These are phyloP conservation scores for Eristalis arbustorum DNA, from an alignment of 2,888 invertebrate species.

Conservation along the genomic window DNA sequence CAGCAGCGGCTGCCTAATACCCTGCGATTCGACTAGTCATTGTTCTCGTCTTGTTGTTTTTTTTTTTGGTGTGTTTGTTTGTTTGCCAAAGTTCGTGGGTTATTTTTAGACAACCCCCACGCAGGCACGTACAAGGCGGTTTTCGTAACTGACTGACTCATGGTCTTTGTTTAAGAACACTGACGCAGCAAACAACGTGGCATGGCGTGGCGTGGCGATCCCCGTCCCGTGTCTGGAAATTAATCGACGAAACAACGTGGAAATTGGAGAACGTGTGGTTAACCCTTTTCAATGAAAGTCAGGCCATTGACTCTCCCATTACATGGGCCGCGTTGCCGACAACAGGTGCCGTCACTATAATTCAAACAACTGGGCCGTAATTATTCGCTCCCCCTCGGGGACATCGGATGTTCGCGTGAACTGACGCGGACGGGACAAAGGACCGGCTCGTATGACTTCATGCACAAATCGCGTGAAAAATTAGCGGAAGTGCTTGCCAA, in stretches of 20 bases:
- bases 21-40: conserved; percentile 6
- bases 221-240: not conserved
- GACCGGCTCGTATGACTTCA: conserved; percentile 36
- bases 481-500: conserved; percentile 29
- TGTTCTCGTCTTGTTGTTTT: not conserved
- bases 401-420: not conserved
- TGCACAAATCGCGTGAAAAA: conserved; percentile 22
- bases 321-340: conserved; percentile 13
- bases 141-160: conserved; percentile 48
- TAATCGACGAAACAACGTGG: conserved; percentile 6
- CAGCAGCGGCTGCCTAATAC: not conserved
- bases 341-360: conserved; percentile 52
- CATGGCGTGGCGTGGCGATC: not conserved
- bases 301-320: conserved; percentile 45
- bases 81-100: conserved; percentile 32
- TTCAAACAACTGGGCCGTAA: conserved; percentile 12
- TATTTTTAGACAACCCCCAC: conserved; percentile 52
- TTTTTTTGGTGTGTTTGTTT: not conserved
- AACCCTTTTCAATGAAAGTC: conserved; percentile 9
- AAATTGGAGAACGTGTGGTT: not conserved
- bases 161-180: conserved; percentile 20
- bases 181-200: conserved; percentile 15
- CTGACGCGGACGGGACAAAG: not conserved
- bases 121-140: conserved; percentile 16
- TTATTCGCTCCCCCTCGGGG: not conserved